phyloP scores from a whole-genome alignment of 1,140 invertebrate genomes.

The Lethrus apterus region DNA sequence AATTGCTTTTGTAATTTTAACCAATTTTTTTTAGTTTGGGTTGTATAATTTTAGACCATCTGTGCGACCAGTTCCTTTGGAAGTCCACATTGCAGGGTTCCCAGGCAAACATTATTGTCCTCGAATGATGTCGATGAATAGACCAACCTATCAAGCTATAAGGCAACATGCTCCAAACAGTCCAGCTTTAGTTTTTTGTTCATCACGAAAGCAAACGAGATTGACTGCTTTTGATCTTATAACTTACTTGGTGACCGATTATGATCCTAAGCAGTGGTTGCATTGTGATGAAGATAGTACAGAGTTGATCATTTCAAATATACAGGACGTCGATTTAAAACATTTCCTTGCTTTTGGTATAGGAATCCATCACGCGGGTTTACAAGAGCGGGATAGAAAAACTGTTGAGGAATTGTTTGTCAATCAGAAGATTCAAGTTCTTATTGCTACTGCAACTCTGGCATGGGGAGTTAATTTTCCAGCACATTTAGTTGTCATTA shows the following conservation, averaged over 20 bases:
- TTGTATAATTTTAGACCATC: slow-evolving; percentile 97
- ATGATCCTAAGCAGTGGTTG: slow-evolving; percentile 92
- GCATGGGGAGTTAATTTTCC: slow-evolving; percentile 99
- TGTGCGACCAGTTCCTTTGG: slow-evolving; percentile 93
- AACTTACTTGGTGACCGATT: slow-evolving; percentile 83
- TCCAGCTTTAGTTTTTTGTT: slow-evolving; percentile 93
- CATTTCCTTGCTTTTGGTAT: slow-evolving; percentile 95
- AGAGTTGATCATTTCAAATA: slow-evolving; percentile 61
- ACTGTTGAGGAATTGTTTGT: slow-evolving; percentile 93
- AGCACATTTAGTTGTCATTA: slow-evolving; percentile 78
- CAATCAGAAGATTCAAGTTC: slow-evolving; percentile 96
- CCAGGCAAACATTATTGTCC: slow-evolving; percentile 98
- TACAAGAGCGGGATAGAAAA: slow-evolving; percentile 86
- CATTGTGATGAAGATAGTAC: slow-evolving; percentile 83
- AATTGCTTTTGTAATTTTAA: background rate
- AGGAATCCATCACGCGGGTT: slow-evolving; percentile 94
- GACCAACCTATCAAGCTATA: slow-evolving; percentile 95
- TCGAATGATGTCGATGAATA: slow-evolving; percentile 99
- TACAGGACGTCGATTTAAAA: slow-evolving; percentile 80
- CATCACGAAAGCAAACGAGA: slow-evolving; percentile 93
- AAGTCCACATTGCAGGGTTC: slow-evolving; percentile 91
- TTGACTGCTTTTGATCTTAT: slow-evolving; percentile 96
- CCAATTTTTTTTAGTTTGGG: slow-evolving; percentile 55
- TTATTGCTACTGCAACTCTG: slow-evolving; percentile 94
- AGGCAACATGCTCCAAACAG: slow-evolving; percentile 83